Evolutionary conservation across 2,797 vertebrate genomes (phyloP).

Genomic region (Oreonectes daqikongensis): DNA sequence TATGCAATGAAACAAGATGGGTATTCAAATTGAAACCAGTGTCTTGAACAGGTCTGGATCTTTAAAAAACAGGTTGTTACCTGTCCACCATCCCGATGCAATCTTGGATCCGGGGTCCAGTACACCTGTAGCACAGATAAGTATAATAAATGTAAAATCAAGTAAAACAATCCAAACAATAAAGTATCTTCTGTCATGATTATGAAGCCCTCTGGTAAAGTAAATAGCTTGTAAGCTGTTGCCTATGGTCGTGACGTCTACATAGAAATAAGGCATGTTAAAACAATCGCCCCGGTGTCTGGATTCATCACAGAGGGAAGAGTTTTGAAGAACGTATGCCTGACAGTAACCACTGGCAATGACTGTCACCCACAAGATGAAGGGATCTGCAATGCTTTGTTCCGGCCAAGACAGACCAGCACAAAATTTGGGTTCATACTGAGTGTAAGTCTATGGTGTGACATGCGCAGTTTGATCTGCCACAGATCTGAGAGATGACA

Average conservation of each 20-base stretch:
- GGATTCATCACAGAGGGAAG: constrained; percentile 27
- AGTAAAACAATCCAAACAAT: not conserved
- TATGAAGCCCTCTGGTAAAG: not conserved
- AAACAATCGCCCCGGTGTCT: constrained; percentile 51
- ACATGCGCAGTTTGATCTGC: not conserved
- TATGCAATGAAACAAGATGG: not conserved
- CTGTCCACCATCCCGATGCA: constrained; percentile 99
- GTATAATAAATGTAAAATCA: not conserved
- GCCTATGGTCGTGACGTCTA: not conserved
- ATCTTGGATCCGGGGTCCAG: constrained; percentile 91
- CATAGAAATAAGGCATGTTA: constrained; percentile 29
- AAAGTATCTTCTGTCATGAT: not conserved
- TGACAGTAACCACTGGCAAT: constrained; percentile 46
- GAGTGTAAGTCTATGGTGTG: constrained; percentile 6
- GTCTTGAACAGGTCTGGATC: not conserved
- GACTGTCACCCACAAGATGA: constrained; percentile 48
- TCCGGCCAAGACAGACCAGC: constrained; percentile 12
- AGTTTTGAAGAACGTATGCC: constrained; percentile 18
- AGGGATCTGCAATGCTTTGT: constrained; percentile 30
- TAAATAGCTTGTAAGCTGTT: constrained; percentile 2
- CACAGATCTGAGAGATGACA: constrained; percentile 18
- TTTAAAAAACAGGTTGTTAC: constrained; percentile 68
- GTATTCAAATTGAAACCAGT: not conserved
- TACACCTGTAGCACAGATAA: constrained; percentile 79
- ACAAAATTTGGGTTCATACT: not conserved